Percentiles rank a stretch among this genome's conserved stretches.
Conservation (phyloP, 2,797 vertebrate genomes). For the Eospalax fontanierii region DNA sequence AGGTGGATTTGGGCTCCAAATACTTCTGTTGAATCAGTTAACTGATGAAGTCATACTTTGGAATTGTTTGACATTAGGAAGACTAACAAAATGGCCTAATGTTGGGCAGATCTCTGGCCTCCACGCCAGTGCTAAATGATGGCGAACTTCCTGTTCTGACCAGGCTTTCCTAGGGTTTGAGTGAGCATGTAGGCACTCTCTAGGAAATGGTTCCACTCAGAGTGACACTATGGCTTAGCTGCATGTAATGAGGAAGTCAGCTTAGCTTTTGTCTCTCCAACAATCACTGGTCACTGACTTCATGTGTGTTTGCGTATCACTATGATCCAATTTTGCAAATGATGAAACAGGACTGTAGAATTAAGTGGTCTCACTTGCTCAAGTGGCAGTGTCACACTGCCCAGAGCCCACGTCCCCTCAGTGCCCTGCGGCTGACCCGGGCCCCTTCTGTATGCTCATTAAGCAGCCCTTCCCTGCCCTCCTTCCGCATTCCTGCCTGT, state of each 20-base stretch:
- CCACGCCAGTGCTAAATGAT: background rate
- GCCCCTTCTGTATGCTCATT: background rate
- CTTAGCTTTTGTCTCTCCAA: background rate
- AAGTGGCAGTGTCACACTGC: background rate
- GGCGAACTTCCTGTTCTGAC: background rate
- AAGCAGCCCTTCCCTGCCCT: background rate
- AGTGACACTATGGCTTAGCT: background rate
- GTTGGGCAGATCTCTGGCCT: background rate
- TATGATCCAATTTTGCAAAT: background rate
- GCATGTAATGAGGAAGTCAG: background rate
- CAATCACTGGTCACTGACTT: background rate
- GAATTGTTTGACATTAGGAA: background rate
- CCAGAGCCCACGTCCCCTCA: background rate
- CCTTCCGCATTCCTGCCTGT: background rate
- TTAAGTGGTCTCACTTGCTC: background rate
- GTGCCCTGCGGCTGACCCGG: background rate
- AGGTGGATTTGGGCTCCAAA: background rate
- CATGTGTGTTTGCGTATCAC: background rate
- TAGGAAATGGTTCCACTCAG: background rate
- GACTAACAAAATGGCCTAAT: background rate
- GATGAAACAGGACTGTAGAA: background rate
- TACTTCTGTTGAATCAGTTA: constrained; percentile 4
- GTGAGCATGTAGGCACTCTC: background rate
- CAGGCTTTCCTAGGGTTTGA: background rate
- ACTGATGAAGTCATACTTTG: background rate